Evolutionary conservation across 2,888 invertebrate genomes (phyloP).

Genomic region (Eumerus sabulonum): DNA sequence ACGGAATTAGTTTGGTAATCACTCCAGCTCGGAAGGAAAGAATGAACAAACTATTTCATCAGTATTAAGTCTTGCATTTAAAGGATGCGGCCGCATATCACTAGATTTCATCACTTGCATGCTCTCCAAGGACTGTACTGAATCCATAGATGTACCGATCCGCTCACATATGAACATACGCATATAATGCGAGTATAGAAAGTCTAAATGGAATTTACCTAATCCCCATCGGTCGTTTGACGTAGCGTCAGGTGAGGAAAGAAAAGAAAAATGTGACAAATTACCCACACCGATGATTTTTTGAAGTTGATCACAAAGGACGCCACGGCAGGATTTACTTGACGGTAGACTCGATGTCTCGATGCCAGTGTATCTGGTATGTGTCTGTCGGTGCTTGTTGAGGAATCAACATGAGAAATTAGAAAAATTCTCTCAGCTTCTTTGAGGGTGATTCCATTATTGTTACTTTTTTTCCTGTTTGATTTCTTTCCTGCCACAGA

Average conservation of each 20-base stretch:
- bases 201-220: conserved; percentile 66
- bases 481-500: conserved; percentile 3
- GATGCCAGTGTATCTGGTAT: neutral
- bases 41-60: conserved; percentile 61
- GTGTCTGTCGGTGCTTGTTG: conserved; percentile 42
- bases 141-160: conserved; percentile 30
- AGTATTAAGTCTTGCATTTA: conserved; percentile 32
- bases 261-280: conserved; percentile 69
- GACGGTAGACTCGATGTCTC: conserved; percentile 1
- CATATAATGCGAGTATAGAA: conserved; percentile 15
- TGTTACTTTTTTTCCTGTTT: conserved; percentile 18
- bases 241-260: conserved; percentile 65
- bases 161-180: neutral
- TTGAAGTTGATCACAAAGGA: conserved; percentile 67
- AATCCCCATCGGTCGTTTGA: conserved; percentile 67
- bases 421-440: conserved; percentile 34
- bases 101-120: conserved; percentile 58
- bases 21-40: conserved; percentile 46
- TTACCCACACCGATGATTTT: conserved; percentile 68
- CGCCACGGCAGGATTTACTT: conserved; percentile 5
- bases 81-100: conserved; percentile 41
- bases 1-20: conserved; percentile 57
- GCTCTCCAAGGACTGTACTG: conserved; percentile 22
- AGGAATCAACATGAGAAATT: conserved; percentile 52
- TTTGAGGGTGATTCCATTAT: conserved; percentile 59